These are phyloP conservation scores for Polydrusus tereticollis DNA, from an alignment of 2,888 invertebrate genomes.

Conservation along the genomic window DNA sequence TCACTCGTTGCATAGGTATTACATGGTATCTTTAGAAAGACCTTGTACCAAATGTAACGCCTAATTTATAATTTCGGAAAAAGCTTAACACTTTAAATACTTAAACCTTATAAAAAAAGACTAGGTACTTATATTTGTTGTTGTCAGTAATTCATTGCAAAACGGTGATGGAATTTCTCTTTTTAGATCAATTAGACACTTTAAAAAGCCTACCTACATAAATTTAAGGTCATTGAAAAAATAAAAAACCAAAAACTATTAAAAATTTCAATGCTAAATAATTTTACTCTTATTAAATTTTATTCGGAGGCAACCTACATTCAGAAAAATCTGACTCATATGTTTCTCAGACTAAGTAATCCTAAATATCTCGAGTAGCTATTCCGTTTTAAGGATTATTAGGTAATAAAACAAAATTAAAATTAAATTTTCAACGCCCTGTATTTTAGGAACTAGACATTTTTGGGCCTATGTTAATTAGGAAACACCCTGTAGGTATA, in stretches of 20 bases:
- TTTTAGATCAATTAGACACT: conserved; percentile 30
- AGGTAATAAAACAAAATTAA: too few species aligned
- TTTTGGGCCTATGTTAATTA: too few species aligned
- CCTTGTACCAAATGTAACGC: conserved; percentile 1
- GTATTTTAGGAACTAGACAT: too few species aligned
- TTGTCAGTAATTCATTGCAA: conserved; percentile 21
- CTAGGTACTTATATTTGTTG: too few species aligned
- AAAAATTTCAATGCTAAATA: conserved; percentile 36
- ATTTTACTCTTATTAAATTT: conserved; percentile 29
- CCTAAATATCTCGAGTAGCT: too few species aligned
- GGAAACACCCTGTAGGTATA: too few species aligned
- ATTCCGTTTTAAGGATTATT: too few species aligned
- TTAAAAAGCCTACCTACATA: conserved; percentile 24
- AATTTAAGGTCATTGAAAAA: conserved; percentile 38
- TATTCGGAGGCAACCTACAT: conserved; percentile 36
- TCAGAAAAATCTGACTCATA: conserved; percentile 42
- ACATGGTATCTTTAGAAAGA: background rate
- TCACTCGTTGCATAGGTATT: background rate
- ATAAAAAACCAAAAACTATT: conserved; percentile 35
- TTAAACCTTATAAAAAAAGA: too few species aligned
- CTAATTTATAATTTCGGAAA: conserved; percentile 12
- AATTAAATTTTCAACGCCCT: too few species aligned
- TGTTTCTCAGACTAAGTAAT: too few species aligned
- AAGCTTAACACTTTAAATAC: conserved; percentile 1
- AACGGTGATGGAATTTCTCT: conserved; percentile 24